Base-by-base conservation (phyloP, 2,113 vertebrate species). In the Connochaetes taurinus region DNA sequence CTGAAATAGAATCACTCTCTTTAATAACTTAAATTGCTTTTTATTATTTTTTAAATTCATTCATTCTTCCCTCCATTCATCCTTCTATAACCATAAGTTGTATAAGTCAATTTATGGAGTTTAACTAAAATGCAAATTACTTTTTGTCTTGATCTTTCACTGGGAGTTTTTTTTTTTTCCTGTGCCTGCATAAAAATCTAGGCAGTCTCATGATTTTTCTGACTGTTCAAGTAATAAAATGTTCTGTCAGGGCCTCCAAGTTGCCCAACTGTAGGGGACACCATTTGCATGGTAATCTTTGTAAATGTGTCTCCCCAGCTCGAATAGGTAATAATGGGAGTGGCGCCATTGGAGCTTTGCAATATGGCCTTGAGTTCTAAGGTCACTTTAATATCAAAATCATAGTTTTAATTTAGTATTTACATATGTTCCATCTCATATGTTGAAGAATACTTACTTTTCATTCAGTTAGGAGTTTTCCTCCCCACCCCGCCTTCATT, bases 11-110 rank as follows among this genome's bases (percentile, higher is more conserved):
- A 33, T 36, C 3, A 40, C 7, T 82, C 27, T 87, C 25, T 81
- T 83, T 62, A 87, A 40, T 64, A 60, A 88, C 43, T 88, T 83
- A 67, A 94, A n/a, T 71, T 57, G 45, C 50, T 47, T 64, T 67
- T 80, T 36, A 57, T 7, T 67, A 36, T 78, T 13, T 25, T 27
- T 43, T 31, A 80, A 80, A 55, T 50, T 40, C 4, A 76, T 87
- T 71, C 19, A 47, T 74, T 29, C 36, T 16, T 74, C 74, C 21
- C 5, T 40, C 14, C 23, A 2, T 43, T 43, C 15, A 55, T 47
- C 84, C 9, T 92, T n/a, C 25, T 33, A 3, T 91, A 23, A 47
- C 40, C 1, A 2, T 13, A 29, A 87, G 33, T 47, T 40, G 6
- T 60, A 17, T 31, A 86, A 83, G 47, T 67, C 2, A 53, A 11